Evolutionary conservation across 2,797 vertebrate species (phyloP), one percentile per base, ranked within the genome.

Genomic region (Silurus lanzhouensis): DNA sequence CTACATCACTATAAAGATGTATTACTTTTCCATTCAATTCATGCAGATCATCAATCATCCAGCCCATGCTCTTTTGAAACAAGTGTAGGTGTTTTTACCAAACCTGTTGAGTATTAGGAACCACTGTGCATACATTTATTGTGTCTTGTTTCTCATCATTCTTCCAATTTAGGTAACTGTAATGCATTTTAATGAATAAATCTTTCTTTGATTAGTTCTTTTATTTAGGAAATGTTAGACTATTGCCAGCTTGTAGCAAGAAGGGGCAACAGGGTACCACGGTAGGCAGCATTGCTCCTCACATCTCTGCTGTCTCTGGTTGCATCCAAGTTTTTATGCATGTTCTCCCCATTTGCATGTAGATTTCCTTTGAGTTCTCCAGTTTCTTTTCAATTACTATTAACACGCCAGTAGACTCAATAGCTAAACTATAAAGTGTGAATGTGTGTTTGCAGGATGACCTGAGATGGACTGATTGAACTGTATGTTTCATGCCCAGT

Each of bases 11-110:
- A 78, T 14, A 61, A 0, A 60, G 57, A 78, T 78, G 55, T 60
- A 61, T 31, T 78, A 14, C 19, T 60, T 78, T 78, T 61, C 13
- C 27, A 22, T 63, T 10, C 31, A 61, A 7, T 78, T 61, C 31
- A 79, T 79, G 31, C 31, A n/a, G 19, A 79, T 58, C 58, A 61
- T 63, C 61, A 79, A 61, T 61, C 31, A 61, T 79, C 58, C 20
- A 63, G 55, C 55, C 27, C 19, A 13, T 77, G 27, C 55, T 20
- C 44, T 46, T 52, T 74, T 74, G 13, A n/a, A 31, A 76, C 57
- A 6, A 57, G 25, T 57, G 55, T 20, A 13, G 10, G 9, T 77
- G 19, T 61, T 79, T 44, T 14, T 19, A 44, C 31, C 3, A 13
- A 61, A 31, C 20, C 20, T 78, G 76, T 57, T 55, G 52, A 17